A percentile compares a stretch with the other conserved stretches of the same genome.
Evolutionary conservation across 1,140 invertebrate genomes (phyloP).

Genomic region (Penaeus vannamei): DNA sequence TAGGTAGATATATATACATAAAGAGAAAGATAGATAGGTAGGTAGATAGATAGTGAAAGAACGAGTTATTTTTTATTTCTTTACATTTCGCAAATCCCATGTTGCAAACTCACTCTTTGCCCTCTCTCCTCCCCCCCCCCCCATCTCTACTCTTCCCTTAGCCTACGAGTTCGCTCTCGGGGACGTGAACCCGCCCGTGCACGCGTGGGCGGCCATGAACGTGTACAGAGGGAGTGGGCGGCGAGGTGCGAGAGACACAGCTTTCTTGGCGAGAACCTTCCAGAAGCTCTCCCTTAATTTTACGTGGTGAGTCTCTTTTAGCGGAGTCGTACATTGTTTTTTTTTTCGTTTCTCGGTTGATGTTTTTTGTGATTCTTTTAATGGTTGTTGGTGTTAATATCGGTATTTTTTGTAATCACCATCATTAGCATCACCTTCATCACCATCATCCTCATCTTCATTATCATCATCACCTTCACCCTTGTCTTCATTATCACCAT

Average conservation of each 20-base stretch:
- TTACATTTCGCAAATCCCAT: no score
- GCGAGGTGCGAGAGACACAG: conserved; percentile 69
- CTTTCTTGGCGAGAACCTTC: conserved; percentile 72
- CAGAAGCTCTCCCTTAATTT: conserved; percentile 73
- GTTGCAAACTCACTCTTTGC: neutral
- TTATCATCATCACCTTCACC: no score
- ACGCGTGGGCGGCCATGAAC: conserved; percentile 73
- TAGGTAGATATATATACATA: no score
- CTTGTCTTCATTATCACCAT: no score
- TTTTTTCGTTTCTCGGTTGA: neutral
- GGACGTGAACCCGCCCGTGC: conserved; percentile 74
- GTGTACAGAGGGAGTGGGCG: conserved; percentile 70
- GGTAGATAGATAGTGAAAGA: no score
- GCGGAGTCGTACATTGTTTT: neutral
- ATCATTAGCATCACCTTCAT: no score
- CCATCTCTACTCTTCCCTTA: conserved; percentile 16
- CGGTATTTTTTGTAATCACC: no score
- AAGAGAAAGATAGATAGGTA: no score
- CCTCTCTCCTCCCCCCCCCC: neutral
- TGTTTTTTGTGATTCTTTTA: no score
- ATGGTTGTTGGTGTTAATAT: no score
- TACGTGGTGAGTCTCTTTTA: conserved; percentile 71
- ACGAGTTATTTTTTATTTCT: no score
- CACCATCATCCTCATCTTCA: no score
- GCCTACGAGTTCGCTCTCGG: conserved; percentile 74